Conservation (phyloP, 2,113 vertebrate species). For the Cynoglossus semilaevis region DNA sequence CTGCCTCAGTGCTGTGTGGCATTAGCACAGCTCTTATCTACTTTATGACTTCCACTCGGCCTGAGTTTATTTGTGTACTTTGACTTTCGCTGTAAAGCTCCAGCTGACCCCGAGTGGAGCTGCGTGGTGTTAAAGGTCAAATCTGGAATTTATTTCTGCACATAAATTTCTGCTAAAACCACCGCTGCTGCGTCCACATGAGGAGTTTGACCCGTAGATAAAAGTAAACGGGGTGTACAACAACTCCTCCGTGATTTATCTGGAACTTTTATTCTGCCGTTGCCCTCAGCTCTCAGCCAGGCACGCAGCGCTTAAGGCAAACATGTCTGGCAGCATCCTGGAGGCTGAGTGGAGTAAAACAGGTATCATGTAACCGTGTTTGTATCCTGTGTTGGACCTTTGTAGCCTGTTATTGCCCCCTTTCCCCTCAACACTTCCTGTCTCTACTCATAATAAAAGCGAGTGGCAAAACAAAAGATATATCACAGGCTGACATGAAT, state of each 20-base stretch:
- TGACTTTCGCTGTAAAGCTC: constrained; percentile 62
- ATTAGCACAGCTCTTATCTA: constrained; percentile 54
- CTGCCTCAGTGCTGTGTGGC: constrained; percentile 11
- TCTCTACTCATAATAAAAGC: constrained; percentile 30
- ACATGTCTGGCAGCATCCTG: neutral
- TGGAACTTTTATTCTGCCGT: constrained; percentile 13
- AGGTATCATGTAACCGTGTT: constrained; percentile 25
- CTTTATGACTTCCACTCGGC: constrained; percentile 68
- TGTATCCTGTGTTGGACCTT: constrained; percentile 28
- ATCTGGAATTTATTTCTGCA: constrained; percentile 56
- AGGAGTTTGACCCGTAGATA: constrained; percentile 38
- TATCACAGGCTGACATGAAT: constrained; percentile 2
- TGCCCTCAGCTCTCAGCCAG: neutral
- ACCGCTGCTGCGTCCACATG: constrained; percentile 8
- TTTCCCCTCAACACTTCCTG: constrained; percentile 27
- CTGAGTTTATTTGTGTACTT: constrained; percentile 69
- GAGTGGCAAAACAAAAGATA: constrained; percentile 1
- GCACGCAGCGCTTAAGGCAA: neutral
- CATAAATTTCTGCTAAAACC: constrained; percentile 26
- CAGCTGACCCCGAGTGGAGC: constrained; percentile 25
- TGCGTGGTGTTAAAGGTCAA: constrained; percentile 48
- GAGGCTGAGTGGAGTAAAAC: constrained; percentile 5
- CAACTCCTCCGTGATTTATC: constrained; percentile 12
- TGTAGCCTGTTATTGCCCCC: constrained; percentile 18
- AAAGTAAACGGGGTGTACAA: constrained; percentile 27